A percentile compares a stretch with the other conserved stretches of the same genome.
phyloP scores from a whole-genome alignment of 1,140 invertebrate genomes.

The Cydia fagiglandana region DNA sequence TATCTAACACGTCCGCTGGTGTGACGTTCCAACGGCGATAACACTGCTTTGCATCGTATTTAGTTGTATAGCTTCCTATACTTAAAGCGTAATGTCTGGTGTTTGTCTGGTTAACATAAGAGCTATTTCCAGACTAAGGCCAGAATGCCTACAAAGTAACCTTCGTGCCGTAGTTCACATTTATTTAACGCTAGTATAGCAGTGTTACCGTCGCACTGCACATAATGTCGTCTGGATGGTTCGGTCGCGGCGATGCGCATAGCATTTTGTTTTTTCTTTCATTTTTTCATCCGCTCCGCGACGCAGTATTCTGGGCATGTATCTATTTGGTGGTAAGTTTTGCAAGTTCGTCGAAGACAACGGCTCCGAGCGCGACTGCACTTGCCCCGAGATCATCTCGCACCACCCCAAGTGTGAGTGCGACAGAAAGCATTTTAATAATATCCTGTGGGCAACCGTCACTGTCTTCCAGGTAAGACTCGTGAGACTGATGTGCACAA shows the following conservation, averaged over 20 bases:
- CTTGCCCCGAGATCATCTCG: slow-evolving; percentile 93
- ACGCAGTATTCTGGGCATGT: slow-evolving; percentile 97
- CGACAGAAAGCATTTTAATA: slow-evolving; percentile 98
- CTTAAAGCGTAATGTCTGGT: not conserved
- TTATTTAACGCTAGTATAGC: slow-evolving; percentile 33
- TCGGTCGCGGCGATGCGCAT: slow-evolving; percentile 75
- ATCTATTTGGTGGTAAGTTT: slow-evolving; percentile 99
- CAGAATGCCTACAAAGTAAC: not conserved
- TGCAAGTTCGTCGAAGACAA: slow-evolving; percentile 96
- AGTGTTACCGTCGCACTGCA: slow-evolving; percentile 70
- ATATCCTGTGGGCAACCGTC: slow-evolving; percentile 96
- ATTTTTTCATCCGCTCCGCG: slow-evolving; percentile 73
- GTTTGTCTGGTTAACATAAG: not conserved
- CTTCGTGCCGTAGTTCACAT: not conserved
- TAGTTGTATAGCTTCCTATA: slow-evolving; percentile 16
- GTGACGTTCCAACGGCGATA: slow-evolving; percentile 66
- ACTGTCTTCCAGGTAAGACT: slow-evolving; percentile 97
- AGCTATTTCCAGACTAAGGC: not conserved
- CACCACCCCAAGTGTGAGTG: slow-evolving; percentile 93
- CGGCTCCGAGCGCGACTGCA: slow-evolving; percentile 91
- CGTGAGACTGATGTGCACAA: slow-evolving; percentile 55
- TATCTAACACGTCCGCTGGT: slow-evolving; percentile 66
- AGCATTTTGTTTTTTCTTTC: slow-evolving; percentile 79
- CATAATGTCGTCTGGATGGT: slow-evolving; percentile 59
- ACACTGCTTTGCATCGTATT: slow-evolving; percentile 57